Conservation (phyloP, 2,797 vertebrate species). For the Bovichtus diacanthus region DNA sequence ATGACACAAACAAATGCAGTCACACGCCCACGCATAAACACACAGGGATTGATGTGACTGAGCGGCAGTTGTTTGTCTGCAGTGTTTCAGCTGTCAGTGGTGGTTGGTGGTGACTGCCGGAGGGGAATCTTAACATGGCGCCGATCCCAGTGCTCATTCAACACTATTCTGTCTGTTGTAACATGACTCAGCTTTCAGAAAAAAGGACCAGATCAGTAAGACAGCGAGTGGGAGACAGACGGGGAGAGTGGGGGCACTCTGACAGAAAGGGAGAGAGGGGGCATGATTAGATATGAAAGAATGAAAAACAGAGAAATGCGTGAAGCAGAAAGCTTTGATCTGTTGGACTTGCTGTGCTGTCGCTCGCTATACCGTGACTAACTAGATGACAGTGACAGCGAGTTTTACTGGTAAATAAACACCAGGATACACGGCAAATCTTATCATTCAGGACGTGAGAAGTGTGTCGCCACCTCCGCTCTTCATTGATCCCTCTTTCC, state of each 20-base stretch:
- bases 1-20: conserved; percentile 2
- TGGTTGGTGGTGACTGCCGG: conserved; percentile 58
- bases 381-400: conserved; percentile 56
- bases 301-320: conserved; percentile 39
- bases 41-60: conserved; percentile 26
- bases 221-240: conserved; percentile 62
- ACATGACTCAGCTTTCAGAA: conserved; percentile 76
- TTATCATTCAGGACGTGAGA: conserved; percentile 45
- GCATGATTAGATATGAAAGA: conserved; percentile 63
- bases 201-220: conserved; percentile 49
- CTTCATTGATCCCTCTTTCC: conserved; percentile 48
- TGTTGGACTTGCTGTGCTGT: conserved; percentile 50
- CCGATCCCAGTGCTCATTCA: conserved; percentile 63
- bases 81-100: conserved; percentile 40
- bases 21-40: conserved; percentile 29
- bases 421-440: conserved; percentile 49
- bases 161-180: conserved; percentile 60
- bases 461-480: conserved; percentile 61
- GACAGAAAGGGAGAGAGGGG: conserved; percentile 52
- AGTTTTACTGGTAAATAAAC: conserved; percentile 64
- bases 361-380: conserved; percentile 51
- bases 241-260: conserved; percentile 35
- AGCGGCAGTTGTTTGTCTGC: conserved; percentile 48
- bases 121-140: conserved; percentile 71
- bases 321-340: conserved; percentile 54